These are phyloP conservation scores for Bovichtus variegatus DNA, from an alignment of 2,797 vertebrate genomes.

Conservation along the genomic window DNA sequence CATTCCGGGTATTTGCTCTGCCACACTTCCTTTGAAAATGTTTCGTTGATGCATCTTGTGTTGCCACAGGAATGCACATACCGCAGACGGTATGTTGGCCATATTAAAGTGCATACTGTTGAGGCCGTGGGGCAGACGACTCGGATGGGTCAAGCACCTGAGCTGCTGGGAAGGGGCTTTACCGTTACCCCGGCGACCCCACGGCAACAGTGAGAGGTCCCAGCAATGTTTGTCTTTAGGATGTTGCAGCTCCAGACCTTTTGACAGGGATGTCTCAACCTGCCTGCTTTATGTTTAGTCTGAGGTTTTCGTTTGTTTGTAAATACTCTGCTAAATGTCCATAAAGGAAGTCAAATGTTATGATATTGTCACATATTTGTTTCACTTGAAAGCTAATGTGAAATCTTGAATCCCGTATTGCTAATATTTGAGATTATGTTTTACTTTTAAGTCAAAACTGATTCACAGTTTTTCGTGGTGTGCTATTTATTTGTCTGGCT, in stretches of 20 bases:
- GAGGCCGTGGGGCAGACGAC: conserved; percentile 65
- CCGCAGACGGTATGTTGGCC: conserved; percentile 66
- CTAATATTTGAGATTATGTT: not conserved
- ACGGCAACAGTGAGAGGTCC: conserved; percentile 79
- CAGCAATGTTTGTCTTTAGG: conserved; percentile 82
- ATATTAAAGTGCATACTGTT: conserved; percentile 73
- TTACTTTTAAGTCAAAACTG: not conserved
- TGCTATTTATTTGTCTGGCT: not conserved
- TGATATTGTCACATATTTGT: too few relatives aligned
- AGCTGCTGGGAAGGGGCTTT: conserved; percentile 72
- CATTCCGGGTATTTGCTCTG: conserved; percentile 55
- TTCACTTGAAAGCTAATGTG: not conserved
- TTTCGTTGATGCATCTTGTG: conserved; percentile 54
- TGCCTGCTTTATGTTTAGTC: conserved; percentile 37
- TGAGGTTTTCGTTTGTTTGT: conserved; percentile 13
- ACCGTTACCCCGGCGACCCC: conserved; percentile 79
- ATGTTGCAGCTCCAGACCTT: conserved; percentile 63
- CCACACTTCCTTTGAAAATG: conserved; percentile 53
- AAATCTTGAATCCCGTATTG: not conserved
- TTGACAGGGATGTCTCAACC: conserved; percentile 55
- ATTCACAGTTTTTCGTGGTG: not conserved
- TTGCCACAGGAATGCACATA: conserved; percentile 70
- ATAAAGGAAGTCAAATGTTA: not conserved
- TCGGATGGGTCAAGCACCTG: conserved; percentile 72
- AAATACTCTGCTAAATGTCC: conserved; percentile 13